Conservation (phyloP, 2,888 invertebrate genomes). For the Xestoiulus laeticollis region DNA sequence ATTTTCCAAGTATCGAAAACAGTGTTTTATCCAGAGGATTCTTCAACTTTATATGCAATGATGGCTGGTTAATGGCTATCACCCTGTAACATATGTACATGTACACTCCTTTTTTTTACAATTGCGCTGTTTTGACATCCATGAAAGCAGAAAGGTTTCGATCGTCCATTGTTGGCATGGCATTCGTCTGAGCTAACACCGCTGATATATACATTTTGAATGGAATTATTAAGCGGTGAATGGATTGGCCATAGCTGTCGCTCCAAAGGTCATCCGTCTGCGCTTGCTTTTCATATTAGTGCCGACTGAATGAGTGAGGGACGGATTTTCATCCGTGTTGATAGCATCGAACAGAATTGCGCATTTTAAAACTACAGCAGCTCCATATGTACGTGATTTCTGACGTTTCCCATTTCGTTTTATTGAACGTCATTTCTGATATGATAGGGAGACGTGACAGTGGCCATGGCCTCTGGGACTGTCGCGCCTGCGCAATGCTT, state of each 20-base stretch:
- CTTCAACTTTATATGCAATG: no score
- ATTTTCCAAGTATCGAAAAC: no score
- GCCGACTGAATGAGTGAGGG: not conserved
- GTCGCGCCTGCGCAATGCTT: not conserved
- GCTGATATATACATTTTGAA: not conserved
- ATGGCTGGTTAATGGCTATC: not conserved
- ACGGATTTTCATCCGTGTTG: constrained; percentile 25
- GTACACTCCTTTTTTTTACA: no score
- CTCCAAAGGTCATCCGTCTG: constrained; percentile 19
- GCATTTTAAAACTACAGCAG: not conserved
- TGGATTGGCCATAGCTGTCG: not conserved
- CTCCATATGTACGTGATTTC: not conserved
- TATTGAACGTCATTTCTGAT: not conserved
- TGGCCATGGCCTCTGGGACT: not conserved
- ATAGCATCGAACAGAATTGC: not conserved
- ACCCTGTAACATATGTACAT: not conserved
- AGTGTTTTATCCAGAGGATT: no score
- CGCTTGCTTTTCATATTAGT: constrained; percentile 20
- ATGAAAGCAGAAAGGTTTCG: not conserved
- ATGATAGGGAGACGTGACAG: not conserved
- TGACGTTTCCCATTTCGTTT: not conserved
- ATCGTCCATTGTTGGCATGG: not conserved
- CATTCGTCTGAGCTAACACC: not conserved
- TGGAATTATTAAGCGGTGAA: constrained; percentile 1
- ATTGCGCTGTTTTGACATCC: not conserved